Evolutionary conservation across 2,797 vertebrate species (phyloP).

Genomic region (Hybognathus amarus): DNA sequence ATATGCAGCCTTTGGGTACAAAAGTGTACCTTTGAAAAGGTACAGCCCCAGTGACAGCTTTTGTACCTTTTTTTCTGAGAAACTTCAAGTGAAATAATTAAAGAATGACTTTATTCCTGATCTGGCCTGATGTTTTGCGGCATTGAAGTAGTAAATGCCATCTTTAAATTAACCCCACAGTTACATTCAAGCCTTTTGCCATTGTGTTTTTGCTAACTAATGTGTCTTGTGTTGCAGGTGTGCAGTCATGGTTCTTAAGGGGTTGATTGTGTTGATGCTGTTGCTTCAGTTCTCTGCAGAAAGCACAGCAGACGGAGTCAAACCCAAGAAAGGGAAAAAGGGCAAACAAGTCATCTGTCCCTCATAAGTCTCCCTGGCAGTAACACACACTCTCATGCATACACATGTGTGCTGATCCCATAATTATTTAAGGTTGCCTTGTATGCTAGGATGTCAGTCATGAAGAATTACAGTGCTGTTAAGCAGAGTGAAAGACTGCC

Average conservation of each 20-base stretch:
- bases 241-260: slow-evolving; percentile 80
- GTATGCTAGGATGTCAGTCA: slow-evolving; percentile 37
- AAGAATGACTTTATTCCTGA: background rate
- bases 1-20: too few species aligned
- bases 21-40: too few species aligned
- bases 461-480: slow-evolving; percentile 32
- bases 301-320: slow-evolving; percentile 83
- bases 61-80: too few species aligned
- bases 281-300: slow-evolving; percentile 80
- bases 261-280: slow-evolving; percentile 74
- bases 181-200: background rate
- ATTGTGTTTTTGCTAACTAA: slow-evolving; percentile 39
- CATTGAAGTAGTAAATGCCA: background rate
- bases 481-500: slow-evolving; percentile 16
- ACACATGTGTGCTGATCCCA: slow-evolving; percentile 3
- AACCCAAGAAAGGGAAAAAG: slow-evolving; percentile 92
- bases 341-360: slow-evolving; percentile 93
- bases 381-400: background rate
- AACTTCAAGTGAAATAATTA: background rate
- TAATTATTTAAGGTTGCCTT: slow-evolving; percentile 24
- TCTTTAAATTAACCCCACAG: background rate
- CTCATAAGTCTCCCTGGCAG: slow-evolving; percentile 82
- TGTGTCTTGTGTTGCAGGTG: slow-evolving; percentile 47
- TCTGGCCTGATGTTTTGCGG: background rate
- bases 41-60: too few species aligned